Percentiles rank a stretch among this genome's conserved stretches.
Evolutionary conservation across 2,113 vertebrate species (phyloP).

Genomic region (Pachyramphus minor): DNA sequence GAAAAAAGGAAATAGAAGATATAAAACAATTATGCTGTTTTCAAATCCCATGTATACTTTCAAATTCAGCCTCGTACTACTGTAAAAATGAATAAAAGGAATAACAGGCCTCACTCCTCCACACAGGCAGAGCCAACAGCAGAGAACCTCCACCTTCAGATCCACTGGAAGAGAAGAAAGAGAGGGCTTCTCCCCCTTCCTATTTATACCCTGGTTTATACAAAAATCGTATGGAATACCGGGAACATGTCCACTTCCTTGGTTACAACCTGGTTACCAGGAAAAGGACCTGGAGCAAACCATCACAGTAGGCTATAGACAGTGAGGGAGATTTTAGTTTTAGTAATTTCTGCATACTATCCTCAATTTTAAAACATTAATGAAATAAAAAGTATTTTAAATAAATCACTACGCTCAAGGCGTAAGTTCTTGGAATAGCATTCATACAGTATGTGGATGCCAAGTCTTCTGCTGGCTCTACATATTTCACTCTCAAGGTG

Average conservation of each 20-base stretch:
- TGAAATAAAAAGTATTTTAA: neutral
- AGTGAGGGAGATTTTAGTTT: neutral
- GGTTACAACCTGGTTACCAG: too few species aligned
- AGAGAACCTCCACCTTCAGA: too few species aligned
- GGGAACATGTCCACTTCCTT: too few species aligned
- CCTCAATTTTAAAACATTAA: neutral
- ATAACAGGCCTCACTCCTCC: too few species aligned
- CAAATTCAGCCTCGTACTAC: neutral
- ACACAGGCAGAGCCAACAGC: too few species aligned
- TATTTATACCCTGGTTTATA: too few species aligned
- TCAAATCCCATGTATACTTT: neutral
- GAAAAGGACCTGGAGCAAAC: too few species aligned
- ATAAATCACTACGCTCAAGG: neutral
- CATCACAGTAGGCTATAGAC: neutral
- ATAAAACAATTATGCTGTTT: neutral
- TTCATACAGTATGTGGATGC: neutral
- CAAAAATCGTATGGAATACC: too few species aligned
- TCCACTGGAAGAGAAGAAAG: too few species aligned
- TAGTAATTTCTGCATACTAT: neutral
- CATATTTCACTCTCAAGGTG: neutral
- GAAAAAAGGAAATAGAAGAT: neutral
- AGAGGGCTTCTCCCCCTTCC: too few species aligned
- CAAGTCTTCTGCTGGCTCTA: neutral
- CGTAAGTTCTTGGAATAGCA: neutral
- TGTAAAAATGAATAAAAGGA: neutral